A percentile compares a stretch with the other conserved stretches of the same genome.
These are phyloP conservation scores for Sardinella longiceps DNA, from an alignment of 2,797 vertebrate genomes.

Conservation along the genomic window DNA sequence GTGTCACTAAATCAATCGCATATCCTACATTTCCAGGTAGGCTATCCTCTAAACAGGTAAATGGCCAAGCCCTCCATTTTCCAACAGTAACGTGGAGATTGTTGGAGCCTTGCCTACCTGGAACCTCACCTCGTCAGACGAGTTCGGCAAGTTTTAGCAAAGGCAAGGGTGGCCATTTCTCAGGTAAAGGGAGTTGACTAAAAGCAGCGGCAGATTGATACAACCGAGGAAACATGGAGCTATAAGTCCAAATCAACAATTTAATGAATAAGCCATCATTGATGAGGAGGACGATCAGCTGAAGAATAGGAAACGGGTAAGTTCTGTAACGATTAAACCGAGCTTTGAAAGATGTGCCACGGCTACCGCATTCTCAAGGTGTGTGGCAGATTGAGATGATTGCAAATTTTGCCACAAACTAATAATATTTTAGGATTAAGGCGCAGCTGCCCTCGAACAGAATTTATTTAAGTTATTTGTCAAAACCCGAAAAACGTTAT, in stretches of 20 bases:
- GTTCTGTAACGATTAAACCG: neutral
- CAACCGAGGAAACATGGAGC: constrained; percentile 8
- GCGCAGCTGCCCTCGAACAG: too few relatives aligned
- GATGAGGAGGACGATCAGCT: neutral
- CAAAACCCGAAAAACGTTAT: too few relatives aligned
- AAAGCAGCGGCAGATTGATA: neutral
- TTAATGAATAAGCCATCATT: neutral
- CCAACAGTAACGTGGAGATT: constrained; percentile 2
- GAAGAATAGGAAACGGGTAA: neutral
- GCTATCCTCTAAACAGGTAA: neutral
- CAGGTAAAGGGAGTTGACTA: constrained; percentile 11
- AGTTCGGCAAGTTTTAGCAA: constrained; percentile 9
- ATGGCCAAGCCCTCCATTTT: constrained; percentile 23
- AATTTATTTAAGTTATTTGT: too few relatives aligned
- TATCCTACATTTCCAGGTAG: neutral
- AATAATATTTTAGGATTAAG: too few relatives aligned
- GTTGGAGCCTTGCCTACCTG: neutral
- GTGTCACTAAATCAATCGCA: constrained; percentile 12
- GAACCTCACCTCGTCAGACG: constrained; percentile 6
- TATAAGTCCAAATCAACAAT: neutral
- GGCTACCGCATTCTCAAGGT: neutral
- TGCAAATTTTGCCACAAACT: neutral
- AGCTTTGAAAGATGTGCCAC: neutral
- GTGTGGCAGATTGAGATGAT: neutral
- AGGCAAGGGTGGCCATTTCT: constrained; percentile 17